A percentile compares a stretch with the other conserved stretches of the same genome.
These are phyloP conservation scores for Spea bombifrons DNA, from an alignment of 2,113 vertebrate species.

Conservation along the genomic window DNA sequence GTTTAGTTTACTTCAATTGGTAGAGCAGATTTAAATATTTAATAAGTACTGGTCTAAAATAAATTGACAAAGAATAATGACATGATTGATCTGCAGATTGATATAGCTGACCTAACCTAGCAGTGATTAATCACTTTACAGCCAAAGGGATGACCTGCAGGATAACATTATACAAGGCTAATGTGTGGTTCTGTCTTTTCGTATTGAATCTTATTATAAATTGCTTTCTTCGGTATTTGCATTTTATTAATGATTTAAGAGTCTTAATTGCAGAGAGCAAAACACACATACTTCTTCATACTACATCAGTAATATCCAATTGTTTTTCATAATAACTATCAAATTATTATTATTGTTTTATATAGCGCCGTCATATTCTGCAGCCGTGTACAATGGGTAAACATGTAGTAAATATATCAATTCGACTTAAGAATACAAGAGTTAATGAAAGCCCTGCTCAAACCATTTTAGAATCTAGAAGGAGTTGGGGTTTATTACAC, in stretches of 20 bases:
- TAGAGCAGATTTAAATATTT: constrained; percentile 21
- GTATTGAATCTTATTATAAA: constrained; percentile 1
- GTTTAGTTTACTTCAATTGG: not conserved
- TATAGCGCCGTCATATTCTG: no score
- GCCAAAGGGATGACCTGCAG: constrained; percentile 1
- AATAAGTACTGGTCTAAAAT: constrained; percentile 14
- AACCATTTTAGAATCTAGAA: no score
- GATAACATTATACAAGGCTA: constrained; percentile 14
- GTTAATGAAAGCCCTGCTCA: no score
- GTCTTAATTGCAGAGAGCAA: not conserved
- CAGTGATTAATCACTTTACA: constrained; percentile 14
- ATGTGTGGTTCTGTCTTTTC: constrained; percentile 13
- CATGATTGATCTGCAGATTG: constrained; percentile 34
- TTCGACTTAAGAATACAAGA: no score
- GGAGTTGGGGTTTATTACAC: no score
- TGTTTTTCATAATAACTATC: constrained; percentile 1
- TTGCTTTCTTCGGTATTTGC: not conserved
- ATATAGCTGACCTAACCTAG: constrained; percentile 10
- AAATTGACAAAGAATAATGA: constrained; percentile 35
- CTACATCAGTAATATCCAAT: not conserved
- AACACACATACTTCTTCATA: not conserved
- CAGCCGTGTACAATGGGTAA: no score
- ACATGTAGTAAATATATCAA: not conserved
- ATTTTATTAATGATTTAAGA: constrained; percentile 22
- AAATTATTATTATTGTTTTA: not conserved